Conservation (phyloP, 2,113 vertebrate species). For the human region GRCh38 chr2:213156001-213156500, state of each 20-base stretch:
- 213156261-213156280: constrained; percentile 2
- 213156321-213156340: constrained; percentile 8
- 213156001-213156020: background rate
- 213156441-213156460: constrained; percentile 25
- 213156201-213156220: constrained; percentile 51
- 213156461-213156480: constrained; percentile 9
- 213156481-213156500: background rate
- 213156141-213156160: constrained; percentile 26
- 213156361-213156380: background rate
- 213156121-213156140: constrained; percentile 38
- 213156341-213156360: background rate
- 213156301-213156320: background rate
- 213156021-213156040: background rate
- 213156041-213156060: background rate
- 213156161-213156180: constrained; percentile 45
- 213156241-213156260: constrained; percentile 53
- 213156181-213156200: background rate
- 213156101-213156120: constrained; percentile 3
- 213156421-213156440: constrained; percentile 39
- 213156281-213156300: constrained; percentile 12
- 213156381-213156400: constrained; percentile 23
- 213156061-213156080: background rate
- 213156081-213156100: background rate
- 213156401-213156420: background rate
- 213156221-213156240: constrained; percentile 33